phyloP scores from a whole-genome alignment of 2,797 vertebrate species.

The Pseudopleuronectes americanus region DNA sequence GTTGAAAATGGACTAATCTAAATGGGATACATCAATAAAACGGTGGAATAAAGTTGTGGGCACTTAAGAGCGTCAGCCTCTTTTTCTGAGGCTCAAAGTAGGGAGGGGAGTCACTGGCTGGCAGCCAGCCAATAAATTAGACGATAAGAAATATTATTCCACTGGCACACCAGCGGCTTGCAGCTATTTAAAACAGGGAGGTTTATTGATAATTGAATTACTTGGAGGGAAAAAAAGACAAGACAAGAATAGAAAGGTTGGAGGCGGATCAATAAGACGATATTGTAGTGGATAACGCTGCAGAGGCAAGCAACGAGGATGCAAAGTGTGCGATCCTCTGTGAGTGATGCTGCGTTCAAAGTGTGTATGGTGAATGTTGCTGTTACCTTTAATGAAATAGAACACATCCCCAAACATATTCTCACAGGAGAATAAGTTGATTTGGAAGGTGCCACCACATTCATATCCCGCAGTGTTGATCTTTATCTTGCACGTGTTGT shows the following conservation, averaged over 20 bases:
- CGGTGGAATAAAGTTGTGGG: conserved; percentile 86
- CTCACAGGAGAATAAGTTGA: neutral
- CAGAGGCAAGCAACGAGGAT: conserved; percentile 37
- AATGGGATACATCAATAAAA: conserved; percentile 88
- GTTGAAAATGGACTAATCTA: conserved; percentile 87
- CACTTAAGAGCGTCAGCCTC: conserved; percentile 85
- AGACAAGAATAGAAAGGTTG: conserved; percentile 78
- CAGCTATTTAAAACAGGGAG: conserved; percentile 79
- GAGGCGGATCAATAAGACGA: conserved; percentile 76
- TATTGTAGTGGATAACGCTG: conserved; percentile 62
- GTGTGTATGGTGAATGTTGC: conserved; percentile 1
- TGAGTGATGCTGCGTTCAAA: conserved; percentile 10
- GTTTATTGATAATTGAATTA: conserved; percentile 84
- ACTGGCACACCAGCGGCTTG: conserved; percentile 73
- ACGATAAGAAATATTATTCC: conserved; percentile 84
- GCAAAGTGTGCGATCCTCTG: neutral
- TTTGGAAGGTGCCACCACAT: neutral
- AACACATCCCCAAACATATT: neutral
- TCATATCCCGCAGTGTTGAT: neutral
- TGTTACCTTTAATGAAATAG: neutral
- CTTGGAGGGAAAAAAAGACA: conserved; percentile 64
- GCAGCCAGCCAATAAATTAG: conserved; percentile 82
- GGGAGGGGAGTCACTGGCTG: conserved; percentile 72
- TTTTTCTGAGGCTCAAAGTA: conserved; percentile 81
- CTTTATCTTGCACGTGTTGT: conserved; percentile 22